These are phyloP conservation scores for Gallirallus australis DNA, from an alignment of 2,797 vertebrate genomes.

Conservation along the genomic window DNA sequence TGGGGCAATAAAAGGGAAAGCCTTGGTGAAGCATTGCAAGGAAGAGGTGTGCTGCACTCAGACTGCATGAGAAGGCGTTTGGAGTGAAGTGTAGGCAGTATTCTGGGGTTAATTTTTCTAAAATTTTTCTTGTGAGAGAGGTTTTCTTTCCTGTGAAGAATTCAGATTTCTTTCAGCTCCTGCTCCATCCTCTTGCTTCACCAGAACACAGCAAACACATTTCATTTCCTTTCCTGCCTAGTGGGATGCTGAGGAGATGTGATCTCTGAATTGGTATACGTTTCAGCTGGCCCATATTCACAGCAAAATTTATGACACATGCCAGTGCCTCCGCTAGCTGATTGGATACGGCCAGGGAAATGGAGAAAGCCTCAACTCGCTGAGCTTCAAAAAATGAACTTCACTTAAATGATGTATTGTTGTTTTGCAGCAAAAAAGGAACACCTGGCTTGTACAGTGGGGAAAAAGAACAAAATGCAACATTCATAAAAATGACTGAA, in stretches of 20 bases:
- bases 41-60: background rate
- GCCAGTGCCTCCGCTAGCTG: background rate
- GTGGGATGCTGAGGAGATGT: slow-evolving; percentile 34
- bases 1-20: background rate
- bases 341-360: slow-evolving; percentile 24
- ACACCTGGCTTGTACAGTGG: slow-evolving; percentile 17
- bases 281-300: slow-evolving; percentile 40
- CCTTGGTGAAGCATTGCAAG: background rate
- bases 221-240: slow-evolving; percentile 52
- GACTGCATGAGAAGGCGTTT: background rate
- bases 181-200: background rate
- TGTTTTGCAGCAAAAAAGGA: slow-evolving; percentile 60
- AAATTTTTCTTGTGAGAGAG: background rate
- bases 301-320: slow-evolving; percentile 63
- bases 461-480: slow-evolving; percentile 44
- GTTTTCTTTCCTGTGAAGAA: background rate
- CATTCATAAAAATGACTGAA: slow-evolving; percentile 52
- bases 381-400: slow-evolving; percentile 56
- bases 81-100: background rate
- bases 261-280: slow-evolving; percentile 36
- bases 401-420: slow-evolving; percentile 50
- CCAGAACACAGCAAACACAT: slow-evolving; percentile 38
- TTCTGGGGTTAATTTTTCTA: background rate
- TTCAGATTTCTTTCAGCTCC: background rate
- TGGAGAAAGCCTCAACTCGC: slow-evolving; percentile 23